Evolutionary conservation across 1,140 invertebrate species (phyloP), one percentile per base, ranked within the genome.

Genomic region (Ceratosolen fusciceps): DNA sequence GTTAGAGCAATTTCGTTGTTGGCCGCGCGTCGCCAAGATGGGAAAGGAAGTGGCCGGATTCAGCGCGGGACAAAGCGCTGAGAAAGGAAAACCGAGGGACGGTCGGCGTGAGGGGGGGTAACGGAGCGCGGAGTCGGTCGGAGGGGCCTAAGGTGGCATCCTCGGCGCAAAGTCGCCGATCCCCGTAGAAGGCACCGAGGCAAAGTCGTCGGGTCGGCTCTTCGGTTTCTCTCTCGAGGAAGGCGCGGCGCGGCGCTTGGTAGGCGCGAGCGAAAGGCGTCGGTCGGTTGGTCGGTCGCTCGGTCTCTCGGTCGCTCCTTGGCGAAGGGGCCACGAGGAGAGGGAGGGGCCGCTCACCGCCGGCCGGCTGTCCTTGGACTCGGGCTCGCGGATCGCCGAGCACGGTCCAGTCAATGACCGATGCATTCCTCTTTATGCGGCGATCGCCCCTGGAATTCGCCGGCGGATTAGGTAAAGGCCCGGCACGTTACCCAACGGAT

Each of bases 381-480:
- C 87, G 87, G 84, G 81, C 87, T 89, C 88, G 86, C 86, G 84
- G 87, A 88, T 87, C 87, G 86, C 81, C 86, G 87, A 85, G 84
- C 86, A 87, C 85, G 82, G 83, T 82, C 87, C 88, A 89, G 88
- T 89, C 88, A 89, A 89, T 89, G 88, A 89, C 88, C 88, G 85
- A 87, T 71, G 80, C 74, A 81, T 81, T 81, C 80, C 75, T 72
- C 80, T 67, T 62, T 77, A 56, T 56, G 58, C 82, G 24, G 47
- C 67, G 34, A 24, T n/a, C 56, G 43, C 60, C 60, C 31, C 60
- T 37, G 60, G 34, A 65, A 65, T 37, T 65, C 60, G 60, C 60
- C 60, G 4, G 31, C 19, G 21, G 49, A 52, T 52, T 52, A 52
- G 49, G 49, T 52, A 52, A 52, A 52, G 49, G 49, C 19, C 49